Conservation (phyloP, 2,797 vertebrate species). For the Neomorphus geoffroyi region DNA sequence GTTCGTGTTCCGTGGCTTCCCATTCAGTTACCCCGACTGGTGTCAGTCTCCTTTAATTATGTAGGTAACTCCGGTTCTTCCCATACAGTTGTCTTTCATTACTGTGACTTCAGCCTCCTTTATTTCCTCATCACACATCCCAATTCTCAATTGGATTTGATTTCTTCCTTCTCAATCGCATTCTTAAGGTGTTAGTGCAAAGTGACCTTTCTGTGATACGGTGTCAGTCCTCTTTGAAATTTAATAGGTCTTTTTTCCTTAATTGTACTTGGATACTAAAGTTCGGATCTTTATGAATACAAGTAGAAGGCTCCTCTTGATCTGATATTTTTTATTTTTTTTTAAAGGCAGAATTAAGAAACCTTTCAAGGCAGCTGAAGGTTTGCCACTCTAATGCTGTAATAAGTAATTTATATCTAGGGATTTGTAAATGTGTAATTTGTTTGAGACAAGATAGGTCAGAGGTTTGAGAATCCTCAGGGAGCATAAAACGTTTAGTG, state of each 20-base stretch:
- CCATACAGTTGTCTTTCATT: neutral
- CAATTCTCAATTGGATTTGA: neutral
- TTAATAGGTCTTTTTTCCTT: neutral
- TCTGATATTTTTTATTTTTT: neutral
- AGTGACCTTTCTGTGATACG: neutral
- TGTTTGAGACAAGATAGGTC: neutral
- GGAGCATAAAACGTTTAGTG: neutral
- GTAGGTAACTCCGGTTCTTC: neutral
- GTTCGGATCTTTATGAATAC: neutral
- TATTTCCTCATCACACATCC: neutral
- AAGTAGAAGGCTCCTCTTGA: accelerated
- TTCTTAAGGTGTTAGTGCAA: neutral
- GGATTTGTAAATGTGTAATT: neutral
- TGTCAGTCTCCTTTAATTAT: neutral
- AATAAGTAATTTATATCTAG: neutral
- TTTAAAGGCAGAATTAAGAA: neutral
- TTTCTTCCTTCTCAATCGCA: neutral
- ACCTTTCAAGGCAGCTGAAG: neutral
- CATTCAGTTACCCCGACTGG: neutral
- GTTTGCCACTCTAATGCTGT: neutral
- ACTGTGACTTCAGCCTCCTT: neutral
- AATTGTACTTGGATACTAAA: neutral
- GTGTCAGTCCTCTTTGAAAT: neutral
- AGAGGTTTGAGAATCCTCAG: neutral
- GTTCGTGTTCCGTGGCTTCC: neutral